Evolutionary conservation across 2,113 vertebrate species (phyloP).

Genomic region (Macquaria australasica): DNA sequence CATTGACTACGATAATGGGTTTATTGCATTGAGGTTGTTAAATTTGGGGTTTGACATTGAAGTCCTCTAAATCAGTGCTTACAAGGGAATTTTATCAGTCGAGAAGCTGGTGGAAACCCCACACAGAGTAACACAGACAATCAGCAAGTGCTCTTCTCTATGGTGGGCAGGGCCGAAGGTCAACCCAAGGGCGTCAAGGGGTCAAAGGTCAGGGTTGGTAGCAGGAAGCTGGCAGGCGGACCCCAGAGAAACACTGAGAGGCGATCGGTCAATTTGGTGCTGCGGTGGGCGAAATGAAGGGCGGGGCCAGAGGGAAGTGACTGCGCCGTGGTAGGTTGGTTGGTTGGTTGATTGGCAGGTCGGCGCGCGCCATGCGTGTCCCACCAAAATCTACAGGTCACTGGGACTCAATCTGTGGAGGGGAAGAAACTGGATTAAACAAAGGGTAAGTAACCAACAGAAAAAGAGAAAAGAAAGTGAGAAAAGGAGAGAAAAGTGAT

Average conservation of each 20-base stretch:
- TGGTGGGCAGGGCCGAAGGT: conserved; percentile 53
- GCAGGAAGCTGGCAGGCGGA: conserved; percentile 76
- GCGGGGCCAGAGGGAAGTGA: conserved; percentile 87
- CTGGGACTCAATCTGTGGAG: conserved; percentile 92
- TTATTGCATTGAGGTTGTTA: conserved; percentile 39
- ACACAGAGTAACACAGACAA: conserved; percentile 71
- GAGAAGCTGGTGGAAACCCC: conserved; percentile 52
- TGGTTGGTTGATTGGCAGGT: conserved; percentile 77
- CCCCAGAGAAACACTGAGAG: conserved; percentile 85
- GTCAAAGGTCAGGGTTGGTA: conserved; percentile 64
- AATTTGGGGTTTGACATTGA: conserved; percentile 18
- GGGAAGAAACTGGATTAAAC: conserved; percentile 48
- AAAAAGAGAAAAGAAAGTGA: conserved; percentile 75
- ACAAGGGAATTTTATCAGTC: conserved; percentile 21
- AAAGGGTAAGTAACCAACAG: neutral
- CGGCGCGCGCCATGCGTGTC: conserved; percentile 84
- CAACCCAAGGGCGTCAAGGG: conserved; percentile 44
- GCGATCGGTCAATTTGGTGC: conserved; percentile 78
- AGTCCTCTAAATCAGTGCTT: conserved; percentile 41
- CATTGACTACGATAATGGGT: conserved; percentile 31
- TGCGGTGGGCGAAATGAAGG: conserved; percentile 79
- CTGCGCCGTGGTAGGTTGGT: conserved; percentile 86
- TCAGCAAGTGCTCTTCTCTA: conserved; percentile 73
- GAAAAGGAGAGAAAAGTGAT: conserved; percentile 34
- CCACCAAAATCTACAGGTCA: conserved; percentile 86